Evolutionary conservation across 64 coral and sea anemone genomes (phyloP), one percentile per base, ranked within the genome.

Genomic region (Catalaphyllia jardinei): DNA sequence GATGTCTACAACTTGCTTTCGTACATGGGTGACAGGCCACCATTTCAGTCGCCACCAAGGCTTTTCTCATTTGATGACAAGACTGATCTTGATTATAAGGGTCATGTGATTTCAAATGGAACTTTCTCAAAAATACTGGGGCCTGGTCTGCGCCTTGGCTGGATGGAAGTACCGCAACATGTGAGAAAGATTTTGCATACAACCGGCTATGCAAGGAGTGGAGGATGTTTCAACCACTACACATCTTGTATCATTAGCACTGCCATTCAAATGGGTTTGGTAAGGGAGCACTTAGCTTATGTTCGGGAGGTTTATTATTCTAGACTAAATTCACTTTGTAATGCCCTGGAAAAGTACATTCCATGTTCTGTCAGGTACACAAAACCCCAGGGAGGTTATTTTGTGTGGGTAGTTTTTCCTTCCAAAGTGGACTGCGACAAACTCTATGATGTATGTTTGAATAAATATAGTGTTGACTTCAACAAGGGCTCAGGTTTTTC

Each of bases 1-100:
- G 95, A 96, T 88, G 95, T 96, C 16, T 96, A 96, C 92, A 96
- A 96, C 82, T 76, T 84, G 62, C 74, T 93, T 8, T 93, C 81
- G 25, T 96, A 89, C 74, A 88, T 63, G 38, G 91, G 86, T 29
- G 88, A 96, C 19, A 76, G 73, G 31, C 92, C 88, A 35, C 61
- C 79, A 62, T 83, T 83, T 65, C 20, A 29, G 20, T 7, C 33
- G 4, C 81, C 81, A 49, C 83, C 91, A 46, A 86, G 95, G n/a
- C 77, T 96, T 9, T 93, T 96, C 93, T 79, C 91, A 17, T 93
- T 87, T 88, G 95, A 96, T 16, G 49, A 88, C 46, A 92, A 96
- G 76, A 83, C 75, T 69, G 97, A 99, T 69, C 38, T 80, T 62
- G 89, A 93, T 77, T 99, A 99, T 79, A 94, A 95, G 75, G 97